These are phyloP conservation scores for Mus caroli DNA, from an alignment of 2,797 vertebrate species.

Conservation along the genomic window DNA sequence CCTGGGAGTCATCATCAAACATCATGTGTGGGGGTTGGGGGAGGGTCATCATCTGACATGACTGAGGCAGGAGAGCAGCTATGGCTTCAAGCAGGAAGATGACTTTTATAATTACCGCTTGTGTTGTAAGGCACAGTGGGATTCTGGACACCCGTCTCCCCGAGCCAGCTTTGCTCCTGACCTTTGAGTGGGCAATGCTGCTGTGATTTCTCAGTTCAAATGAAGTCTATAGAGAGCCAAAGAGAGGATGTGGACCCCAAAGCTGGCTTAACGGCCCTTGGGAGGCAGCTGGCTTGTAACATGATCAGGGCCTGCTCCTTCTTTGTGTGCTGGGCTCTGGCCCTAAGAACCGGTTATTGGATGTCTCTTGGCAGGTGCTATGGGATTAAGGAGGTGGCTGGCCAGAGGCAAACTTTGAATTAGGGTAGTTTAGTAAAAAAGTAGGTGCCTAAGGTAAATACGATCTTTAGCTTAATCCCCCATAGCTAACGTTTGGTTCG, in stretches of 20 bases:
- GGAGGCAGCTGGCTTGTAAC: slow-evolving; percentile 89
- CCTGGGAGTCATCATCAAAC: not conserved
- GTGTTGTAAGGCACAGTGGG: slow-evolving; percentile 30
- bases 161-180: slow-evolving; percentile 56
- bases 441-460: slow-evolving; percentile 74
- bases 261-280: slow-evolving; percentile 78
- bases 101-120: not conserved
- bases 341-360: slow-evolving; percentile 86
- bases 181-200: slow-evolving; percentile 75
- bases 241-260: slow-evolving; percentile 78
- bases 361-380: slow-evolving; percentile 88
- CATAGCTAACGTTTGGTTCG: slow-evolving; percentile 51
- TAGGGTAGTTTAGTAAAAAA: slow-evolving; percentile 60
- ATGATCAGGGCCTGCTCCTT: slow-evolving; percentile 74
- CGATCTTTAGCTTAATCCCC: slow-evolving; percentile 57
- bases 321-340: slow-evolving; percentile 75
- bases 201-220: slow-evolving; percentile 82
- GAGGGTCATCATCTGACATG: not conserved
- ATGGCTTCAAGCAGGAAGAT: not conserved
- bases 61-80: no score
- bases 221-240: slow-evolving; percentile 81
- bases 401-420: slow-evolving; percentile 78
- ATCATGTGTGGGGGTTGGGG: no score
- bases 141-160: not conserved
- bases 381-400: slow-evolving; percentile 84